phyloP scores from a whole-genome alignment of 2,113 vertebrate species.

The Psittacara wagleri region DNA sequence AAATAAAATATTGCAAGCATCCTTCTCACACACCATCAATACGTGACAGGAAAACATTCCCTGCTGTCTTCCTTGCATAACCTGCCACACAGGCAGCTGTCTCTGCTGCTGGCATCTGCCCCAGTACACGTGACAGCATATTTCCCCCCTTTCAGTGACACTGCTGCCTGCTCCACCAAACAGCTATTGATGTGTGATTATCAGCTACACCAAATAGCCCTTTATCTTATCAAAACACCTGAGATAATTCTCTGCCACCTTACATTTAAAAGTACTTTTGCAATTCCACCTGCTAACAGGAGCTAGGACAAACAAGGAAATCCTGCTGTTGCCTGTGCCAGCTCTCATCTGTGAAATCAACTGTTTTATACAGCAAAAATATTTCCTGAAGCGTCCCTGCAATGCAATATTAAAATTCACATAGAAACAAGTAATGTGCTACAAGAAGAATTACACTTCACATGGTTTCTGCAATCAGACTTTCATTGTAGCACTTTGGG shows the following conservation, averaged over 20 bases:
- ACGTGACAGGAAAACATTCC: background rate
- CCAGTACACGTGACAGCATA: fast-evolving
- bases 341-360: background rate
- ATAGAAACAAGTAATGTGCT: background rate
- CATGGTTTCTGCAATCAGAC: background rate
- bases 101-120: background rate
- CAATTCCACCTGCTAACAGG: background rate
- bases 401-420: background rate
- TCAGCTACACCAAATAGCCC: background rate
- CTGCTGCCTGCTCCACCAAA: background rate
- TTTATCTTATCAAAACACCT: background rate
- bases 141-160: background rate
- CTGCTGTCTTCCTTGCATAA: background rate
- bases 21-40: background rate
- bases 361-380: background rate
- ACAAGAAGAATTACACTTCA: background rate
- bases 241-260: background rate
- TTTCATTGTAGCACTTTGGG: background rate
- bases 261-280: background rate
- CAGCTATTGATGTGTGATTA: background rate
- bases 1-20: background rate
- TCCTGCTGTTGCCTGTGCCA: background rate
- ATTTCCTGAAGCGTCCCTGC: background rate
- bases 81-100: background rate
- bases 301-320: background rate